Conservation (phyloP, 2,888 invertebrate genomes). For the Cryptophagus acutangulus region DNA sequence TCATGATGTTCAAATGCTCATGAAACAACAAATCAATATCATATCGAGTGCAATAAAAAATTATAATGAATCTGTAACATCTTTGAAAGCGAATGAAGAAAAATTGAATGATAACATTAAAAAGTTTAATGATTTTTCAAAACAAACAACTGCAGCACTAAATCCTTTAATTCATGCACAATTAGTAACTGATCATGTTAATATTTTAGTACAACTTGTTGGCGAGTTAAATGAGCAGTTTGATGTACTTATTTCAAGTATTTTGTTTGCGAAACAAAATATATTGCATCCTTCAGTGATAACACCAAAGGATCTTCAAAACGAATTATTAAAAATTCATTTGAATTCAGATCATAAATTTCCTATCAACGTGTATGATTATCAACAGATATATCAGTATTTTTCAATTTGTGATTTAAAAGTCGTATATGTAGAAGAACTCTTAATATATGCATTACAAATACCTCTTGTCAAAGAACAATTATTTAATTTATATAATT, state of each 20-base stretch:
- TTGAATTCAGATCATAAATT: background rate
- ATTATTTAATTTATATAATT: background rate
- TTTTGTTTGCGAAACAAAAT: constrained; percentile 13
- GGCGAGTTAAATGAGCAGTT: constrained; percentile 6
- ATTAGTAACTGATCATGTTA: background rate
- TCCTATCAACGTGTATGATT: constrained; percentile 4
- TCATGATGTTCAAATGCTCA: constrained; percentile 15
- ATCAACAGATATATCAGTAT: background rate
- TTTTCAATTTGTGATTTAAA: background rate
- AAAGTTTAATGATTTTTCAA: constrained; percentile 3
- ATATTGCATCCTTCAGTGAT: constrained; percentile 11
- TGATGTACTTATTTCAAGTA: constrained; percentile 7
- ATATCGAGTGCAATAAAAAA: constrained; percentile 19
- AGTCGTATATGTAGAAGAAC: constrained; percentile 9
- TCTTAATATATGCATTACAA: constrained; percentile 12
- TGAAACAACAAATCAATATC: constrained; percentile 22
- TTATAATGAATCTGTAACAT: constrained; percentile 19
- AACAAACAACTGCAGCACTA: too few relatives aligned
- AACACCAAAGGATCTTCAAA: constrained; percentile 10
- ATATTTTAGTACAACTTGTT: background rate
- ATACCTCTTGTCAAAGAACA: constrained; percentile 10
- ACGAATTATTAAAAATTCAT: constrained; percentile 10
- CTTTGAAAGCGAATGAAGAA: constrained; percentile 15
- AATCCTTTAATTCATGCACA: too few relatives aligned
- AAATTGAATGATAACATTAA: constrained; percentile 7